Percentiles rank a stretch among this genome's conserved stretches.
These are phyloP conservation scores for Apocheima hispidaria DNA, from an alignment of 2,888 invertebrate genomes.

Conservation along the genomic window DNA sequence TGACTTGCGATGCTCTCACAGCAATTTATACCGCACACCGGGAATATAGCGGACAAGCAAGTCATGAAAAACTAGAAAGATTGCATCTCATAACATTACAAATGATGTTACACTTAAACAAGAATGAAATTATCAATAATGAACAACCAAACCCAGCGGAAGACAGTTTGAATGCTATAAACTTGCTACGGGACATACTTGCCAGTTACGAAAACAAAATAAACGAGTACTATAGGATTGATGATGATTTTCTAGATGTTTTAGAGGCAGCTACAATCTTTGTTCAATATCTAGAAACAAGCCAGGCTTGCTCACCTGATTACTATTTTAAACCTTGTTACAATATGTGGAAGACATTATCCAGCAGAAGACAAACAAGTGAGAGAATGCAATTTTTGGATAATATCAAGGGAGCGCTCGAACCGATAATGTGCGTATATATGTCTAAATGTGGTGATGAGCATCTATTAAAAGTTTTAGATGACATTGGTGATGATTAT, in stretches of 20 bases:
- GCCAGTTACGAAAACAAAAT: slow-evolving; percentile 73
- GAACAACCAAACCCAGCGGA: background rate
- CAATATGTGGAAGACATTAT: slow-evolving; percentile 68
- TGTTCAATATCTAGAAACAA: slow-evolving; percentile 44
- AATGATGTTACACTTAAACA: slow-evolving; percentile 65
- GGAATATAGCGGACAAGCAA: slow-evolving; percentile 53
- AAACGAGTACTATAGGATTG: slow-evolving; percentile 68
- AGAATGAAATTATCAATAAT: background rate
- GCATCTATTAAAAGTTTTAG: slow-evolving; percentile 60
- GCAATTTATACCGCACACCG: slow-evolving; percentile 68
- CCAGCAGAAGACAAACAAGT: slow-evolving; percentile 55
- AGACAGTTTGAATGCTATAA: slow-evolving; percentile 57
- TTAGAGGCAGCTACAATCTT: slow-evolving; percentile 66
- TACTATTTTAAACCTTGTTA: slow-evolving; percentile 67
- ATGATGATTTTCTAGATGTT: slow-evolving; percentile 71
- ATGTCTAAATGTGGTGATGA: slow-evolving; percentile 66
- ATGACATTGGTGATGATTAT: slow-evolving; percentile 62
- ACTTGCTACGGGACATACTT: slow-evolving; percentile 66
- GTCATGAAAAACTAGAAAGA: slow-evolving; percentile 65
- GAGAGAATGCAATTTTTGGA: slow-evolving; percentile 61
- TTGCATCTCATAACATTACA: slow-evolving; percentile 70
- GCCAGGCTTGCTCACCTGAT: slow-evolving; percentile 57
- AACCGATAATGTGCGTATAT: slow-evolving; percentile 66
- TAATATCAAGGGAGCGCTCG: slow-evolving; percentile 64
- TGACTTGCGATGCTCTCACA: slow-evolving; percentile 65